Evolutionary conservation across 2,797 vertebrate genomes (phyloP), one percentile per base, ranked within the genome.

Genomic region (Xenops minutus): DNA sequence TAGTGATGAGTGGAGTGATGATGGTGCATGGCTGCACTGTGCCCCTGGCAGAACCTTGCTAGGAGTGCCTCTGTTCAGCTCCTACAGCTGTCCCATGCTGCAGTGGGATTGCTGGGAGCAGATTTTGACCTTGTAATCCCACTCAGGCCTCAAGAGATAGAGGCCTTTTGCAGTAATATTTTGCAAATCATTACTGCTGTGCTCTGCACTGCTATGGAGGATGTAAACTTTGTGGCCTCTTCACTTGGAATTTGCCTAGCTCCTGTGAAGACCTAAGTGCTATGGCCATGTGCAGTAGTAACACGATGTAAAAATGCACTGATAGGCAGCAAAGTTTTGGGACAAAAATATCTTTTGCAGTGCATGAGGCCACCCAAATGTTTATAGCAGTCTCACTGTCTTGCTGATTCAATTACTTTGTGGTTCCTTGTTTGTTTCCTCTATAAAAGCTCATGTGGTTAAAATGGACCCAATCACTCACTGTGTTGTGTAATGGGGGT

Each of bases 381-480:
- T 93, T 94, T 71, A 58, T 29, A 77, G 72, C 36, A 19, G 62
- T 48, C 41, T 83, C 51, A 12, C 64, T 63, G 54, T 85, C 84
- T 91, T 92, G 86, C 74, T 82, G 49, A 27, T 76, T 92, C 67
- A 76, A 64, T 92, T 85, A 56, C 49, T 79, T 77, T 71, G 72
- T 87, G 56, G n/a, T 64, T 94, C 32, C 37, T 77, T 89, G 63
- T 79, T 95, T 76, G 41, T 56, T 94, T 95, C 61, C 36, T 63
- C 44, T 73, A 4, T 83, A 24, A 89, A 85, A 91, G 24, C 41
- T 87, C 48, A 23, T 1, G 0, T 61, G 68, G 58, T 84, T 39
- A 51, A 58, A 64, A 83, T 30, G 46, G 56, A 82, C 36, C 0
- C 9, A 26, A 52, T 81, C 29, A 12, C 16, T 78, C 26, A 1